A percentile compares a stretch with the other conserved stretches of the same genome.
phyloP scores from a whole-genome alignment of 2,888 invertebrate species.

The Allolobophora icterica region DNA sequence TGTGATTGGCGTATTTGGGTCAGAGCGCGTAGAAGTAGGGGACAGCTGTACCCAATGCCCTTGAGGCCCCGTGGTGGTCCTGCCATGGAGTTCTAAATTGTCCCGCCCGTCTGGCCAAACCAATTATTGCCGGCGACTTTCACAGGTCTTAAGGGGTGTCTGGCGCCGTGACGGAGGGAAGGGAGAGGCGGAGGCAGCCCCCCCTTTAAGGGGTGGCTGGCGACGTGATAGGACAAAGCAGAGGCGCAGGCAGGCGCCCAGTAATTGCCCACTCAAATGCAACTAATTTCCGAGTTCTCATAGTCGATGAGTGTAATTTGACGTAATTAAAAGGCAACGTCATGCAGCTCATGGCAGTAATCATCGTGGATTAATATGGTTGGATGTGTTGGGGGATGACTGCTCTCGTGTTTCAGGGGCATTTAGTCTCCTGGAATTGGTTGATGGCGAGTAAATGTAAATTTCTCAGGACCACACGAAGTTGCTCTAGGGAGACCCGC shows the following conservation, averaged over 20 bases:
- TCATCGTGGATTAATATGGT: background rate
- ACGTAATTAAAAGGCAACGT: background rate
- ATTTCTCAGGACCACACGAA: background rate
- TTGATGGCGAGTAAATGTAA: too few relatives aligned
- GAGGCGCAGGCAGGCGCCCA: background rate
- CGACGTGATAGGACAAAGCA: background rate
- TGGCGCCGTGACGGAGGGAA: background rate
- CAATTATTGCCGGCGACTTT: background rate
- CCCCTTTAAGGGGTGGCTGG: background rate
- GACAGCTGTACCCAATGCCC: conserved; percentile 7
- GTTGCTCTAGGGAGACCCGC: background rate
- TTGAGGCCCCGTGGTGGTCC: background rate
- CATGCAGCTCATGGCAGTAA: background rate
- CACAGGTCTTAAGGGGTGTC: background rate
- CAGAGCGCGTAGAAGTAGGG: background rate
- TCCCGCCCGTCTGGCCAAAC: conserved; percentile 8
- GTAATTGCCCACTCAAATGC: background rate
- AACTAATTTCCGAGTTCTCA: background rate
- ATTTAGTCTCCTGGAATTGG: too few relatives aligned
- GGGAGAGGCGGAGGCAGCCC: background rate
- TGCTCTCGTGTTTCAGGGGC: background rate
- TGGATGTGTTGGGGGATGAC: background rate
- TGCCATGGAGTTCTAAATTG: background rate
- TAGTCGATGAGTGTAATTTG: background rate
- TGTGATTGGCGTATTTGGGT: background rate